Conservation (phyloP, 2,113 vertebrate species). For the Rhinolophus ferrumequinum region DNA sequence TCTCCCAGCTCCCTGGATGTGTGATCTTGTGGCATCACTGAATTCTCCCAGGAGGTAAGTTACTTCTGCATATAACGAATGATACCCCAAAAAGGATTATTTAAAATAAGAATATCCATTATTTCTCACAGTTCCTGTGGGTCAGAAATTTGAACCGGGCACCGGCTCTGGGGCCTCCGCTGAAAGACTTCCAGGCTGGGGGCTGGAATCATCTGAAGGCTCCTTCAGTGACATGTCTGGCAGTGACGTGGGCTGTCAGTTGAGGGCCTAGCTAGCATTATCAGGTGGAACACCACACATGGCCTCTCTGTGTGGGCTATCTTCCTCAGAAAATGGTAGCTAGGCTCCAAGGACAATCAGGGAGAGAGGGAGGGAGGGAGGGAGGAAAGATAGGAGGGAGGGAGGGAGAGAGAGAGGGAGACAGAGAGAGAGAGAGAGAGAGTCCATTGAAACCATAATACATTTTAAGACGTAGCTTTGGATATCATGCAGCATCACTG, state of each 20-base stretch:
- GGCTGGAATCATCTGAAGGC: background rate
- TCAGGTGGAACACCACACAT: background rate
- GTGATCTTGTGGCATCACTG: background rate
- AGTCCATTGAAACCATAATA: background rate
- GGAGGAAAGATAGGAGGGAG: accelerated
- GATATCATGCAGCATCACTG: background rate
- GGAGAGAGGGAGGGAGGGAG: background rate
- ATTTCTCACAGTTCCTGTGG: background rate
- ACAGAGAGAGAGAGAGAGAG: background rate
- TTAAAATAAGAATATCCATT: background rate
- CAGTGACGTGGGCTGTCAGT: background rate
- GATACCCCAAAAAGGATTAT: background rate
- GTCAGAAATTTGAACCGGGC: background rate
- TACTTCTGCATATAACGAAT: background rate
- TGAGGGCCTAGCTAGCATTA: background rate
- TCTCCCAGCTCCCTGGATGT: background rate
- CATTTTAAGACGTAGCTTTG: background rate
- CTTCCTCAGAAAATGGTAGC: background rate
- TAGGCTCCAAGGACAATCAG: background rate
- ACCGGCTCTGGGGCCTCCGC: background rate
- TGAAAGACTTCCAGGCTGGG: background rate
- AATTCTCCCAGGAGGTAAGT: background rate
- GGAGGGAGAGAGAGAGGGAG: too few species aligned
- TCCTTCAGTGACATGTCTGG: background rate
- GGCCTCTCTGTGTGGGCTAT: background rate